phyloP scores from a whole-genome alignment of 1,140 invertebrate species.

The Sarcophaga bullata region DNA sequence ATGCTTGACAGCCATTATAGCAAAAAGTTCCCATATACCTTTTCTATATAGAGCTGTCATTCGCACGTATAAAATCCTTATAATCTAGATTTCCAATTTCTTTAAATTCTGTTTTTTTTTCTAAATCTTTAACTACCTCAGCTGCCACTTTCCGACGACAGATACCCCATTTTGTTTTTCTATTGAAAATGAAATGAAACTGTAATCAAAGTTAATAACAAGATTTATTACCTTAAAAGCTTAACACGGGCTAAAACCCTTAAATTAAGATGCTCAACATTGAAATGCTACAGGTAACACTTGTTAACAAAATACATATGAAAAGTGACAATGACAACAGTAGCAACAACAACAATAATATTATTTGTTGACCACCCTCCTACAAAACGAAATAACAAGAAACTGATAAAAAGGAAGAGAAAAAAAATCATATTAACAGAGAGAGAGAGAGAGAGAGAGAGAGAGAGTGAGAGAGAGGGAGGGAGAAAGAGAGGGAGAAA shows the following conservation, averaged over 20 bases:
- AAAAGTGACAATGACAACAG: neutral
- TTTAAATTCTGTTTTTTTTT: too few species aligned
- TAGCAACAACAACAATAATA: neutral
- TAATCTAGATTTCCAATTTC: too few species aligned
- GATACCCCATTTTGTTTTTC: neutral
- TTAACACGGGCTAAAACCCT: neutral
- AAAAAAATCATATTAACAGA: neutral
- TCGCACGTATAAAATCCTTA: too few species aligned
- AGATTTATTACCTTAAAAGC: constrained; percentile 20
- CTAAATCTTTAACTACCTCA: too few species aligned
- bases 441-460: too few species aligned
- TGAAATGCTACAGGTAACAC: constrained; percentile 10
- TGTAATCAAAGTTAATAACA: constrained; percentile 13
- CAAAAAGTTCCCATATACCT: too few species aligned
- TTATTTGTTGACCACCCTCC: neutral
- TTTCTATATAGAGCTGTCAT: too few species aligned
- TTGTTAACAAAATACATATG: constrained; percentile 5
- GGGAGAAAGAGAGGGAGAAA: too few species aligned
- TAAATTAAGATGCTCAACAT: neutral
- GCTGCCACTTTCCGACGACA: too few species aligned
- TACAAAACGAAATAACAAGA: neutral
- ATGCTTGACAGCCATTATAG: too few species aligned
- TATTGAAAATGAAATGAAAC: neutral
- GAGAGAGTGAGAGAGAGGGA: too few species aligned
- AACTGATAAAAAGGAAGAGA: too few species aligned